Conservation (phyloP, 2,113 vertebrate genomes). For the Neoarius graeffei region DNA sequence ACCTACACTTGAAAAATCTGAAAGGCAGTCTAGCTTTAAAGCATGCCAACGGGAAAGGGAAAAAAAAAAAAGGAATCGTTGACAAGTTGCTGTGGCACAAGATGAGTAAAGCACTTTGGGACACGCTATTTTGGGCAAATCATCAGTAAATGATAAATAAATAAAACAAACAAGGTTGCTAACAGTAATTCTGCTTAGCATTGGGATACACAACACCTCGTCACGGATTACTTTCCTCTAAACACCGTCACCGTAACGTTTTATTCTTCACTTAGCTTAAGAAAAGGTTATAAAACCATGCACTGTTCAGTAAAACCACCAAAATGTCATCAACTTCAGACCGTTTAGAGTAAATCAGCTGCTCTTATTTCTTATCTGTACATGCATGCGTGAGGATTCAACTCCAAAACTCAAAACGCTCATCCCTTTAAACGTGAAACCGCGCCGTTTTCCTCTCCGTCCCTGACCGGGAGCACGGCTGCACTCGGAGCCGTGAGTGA, state of each 20-base stretch:
- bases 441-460: no score
- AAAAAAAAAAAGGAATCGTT: no score
- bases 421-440: background rate
- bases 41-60: no score
- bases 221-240: background rate
- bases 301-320: background rate
- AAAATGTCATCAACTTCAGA: background rate
- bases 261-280: background rate
- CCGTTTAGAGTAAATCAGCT: background rate
- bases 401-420: background rate
- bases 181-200: background rate
- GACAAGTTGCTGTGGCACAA: background rate
- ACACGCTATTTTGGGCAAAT: background rate
- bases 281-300: background rate
- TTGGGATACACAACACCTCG: background rate
- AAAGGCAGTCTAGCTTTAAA: no score
- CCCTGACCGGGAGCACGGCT: background rate
- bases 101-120: background rate
- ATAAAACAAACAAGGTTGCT: background rate
- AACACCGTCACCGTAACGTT: background rate
- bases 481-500: background rate
- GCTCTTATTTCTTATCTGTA: background rate
- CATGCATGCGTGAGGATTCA: background rate
- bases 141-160: background rate
- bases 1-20: no score